A percentile compares a stretch with the other conserved stretches of the same genome.
These are phyloP conservation scores for Autographa pulchrina DNA, from an alignment of 2,888 invertebrate genomes.

Conservation along the genomic window DNA sequence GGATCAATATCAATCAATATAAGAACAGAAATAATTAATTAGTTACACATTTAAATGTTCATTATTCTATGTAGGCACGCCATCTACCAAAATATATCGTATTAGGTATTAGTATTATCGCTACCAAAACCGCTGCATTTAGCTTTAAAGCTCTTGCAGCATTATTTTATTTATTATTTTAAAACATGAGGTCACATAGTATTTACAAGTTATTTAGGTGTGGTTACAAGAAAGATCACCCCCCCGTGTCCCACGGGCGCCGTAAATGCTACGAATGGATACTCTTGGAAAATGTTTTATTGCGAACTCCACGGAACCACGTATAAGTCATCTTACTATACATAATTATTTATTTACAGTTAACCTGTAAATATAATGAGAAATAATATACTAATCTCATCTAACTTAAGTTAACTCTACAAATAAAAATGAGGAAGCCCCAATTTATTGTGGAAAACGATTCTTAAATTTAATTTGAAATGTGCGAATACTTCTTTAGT, in stretches of 20 bases:
- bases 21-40: no score
- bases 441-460: no score
- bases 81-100: no score
- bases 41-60: no score
- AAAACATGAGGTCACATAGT: background rate
- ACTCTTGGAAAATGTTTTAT: background rate
- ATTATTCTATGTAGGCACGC: no score
- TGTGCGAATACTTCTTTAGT: no score
- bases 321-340: slow-evolving; percentile 7
- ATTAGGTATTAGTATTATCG: background rate
- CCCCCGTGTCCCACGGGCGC: slow-evolving; percentile 11
- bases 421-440: no score
- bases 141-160: background rate
- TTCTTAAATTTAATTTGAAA: no score
- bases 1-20: no score
- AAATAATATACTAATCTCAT: no score
- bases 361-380: background rate
- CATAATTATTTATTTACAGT: slow-evolving; percentile 25
- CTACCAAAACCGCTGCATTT: background rate
- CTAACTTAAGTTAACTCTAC: no score
- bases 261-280: background rate
- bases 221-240: slow-evolving; percentile 7
- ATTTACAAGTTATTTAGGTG: slow-evolving; percentile 4
- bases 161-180: background rate
- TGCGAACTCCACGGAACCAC: background rate